Evolutionary conservation across 2,113 vertebrate genomes (phyloP), one percentile per base, ranked within the genome.

Genomic region (Stigmatopora nigra): DNA sequence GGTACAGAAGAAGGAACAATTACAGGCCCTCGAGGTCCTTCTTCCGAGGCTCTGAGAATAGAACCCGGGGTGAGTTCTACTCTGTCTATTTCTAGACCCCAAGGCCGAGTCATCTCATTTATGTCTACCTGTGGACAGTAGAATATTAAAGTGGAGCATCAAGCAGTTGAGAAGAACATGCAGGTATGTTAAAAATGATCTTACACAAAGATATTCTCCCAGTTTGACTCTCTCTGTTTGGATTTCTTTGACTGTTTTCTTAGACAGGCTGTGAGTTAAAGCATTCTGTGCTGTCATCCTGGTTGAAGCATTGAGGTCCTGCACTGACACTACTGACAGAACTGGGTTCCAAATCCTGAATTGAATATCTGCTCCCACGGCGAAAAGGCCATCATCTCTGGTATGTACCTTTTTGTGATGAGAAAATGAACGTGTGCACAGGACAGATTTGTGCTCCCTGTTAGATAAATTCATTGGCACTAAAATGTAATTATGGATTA

Each of bases 301-400:
- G 0, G 93, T 93, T 56, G 94, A 92, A 0, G 86, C 67, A 0
- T 93, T 93, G 65, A 94, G 82, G 78, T 98, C 94, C 84, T 95
- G 93, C 71, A 97, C 89, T 0, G 90, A 88, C 78, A 94, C 85
- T 70, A 96, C 92, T 0, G 94, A 95, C 76, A 96, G 82, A 53
- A 93, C 91, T 0, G 94, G 95, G 77, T 92, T 93, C 93, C 93
- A 95, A 77, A 98, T 93, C 19, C 92, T 92, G 78, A 95, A 95
- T 57, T 95, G 93, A 68, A 95, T 82, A 0, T 97, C 93, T 0
- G 94, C 94, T 5, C 93, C 94, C 45, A 97, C 82, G 0, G 87
- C 91, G 64, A 97, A 67, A 71, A 93, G 0, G 0, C 91, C 93
- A 0, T 91, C 92, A 3, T 97, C 94, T 76, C 77, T 88, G 57